Percentiles rank a stretch among this genome's conserved stretches.
Conservation (phyloP, 1,140 invertebrate genomes). For the Zophobas atratus region DNA sequence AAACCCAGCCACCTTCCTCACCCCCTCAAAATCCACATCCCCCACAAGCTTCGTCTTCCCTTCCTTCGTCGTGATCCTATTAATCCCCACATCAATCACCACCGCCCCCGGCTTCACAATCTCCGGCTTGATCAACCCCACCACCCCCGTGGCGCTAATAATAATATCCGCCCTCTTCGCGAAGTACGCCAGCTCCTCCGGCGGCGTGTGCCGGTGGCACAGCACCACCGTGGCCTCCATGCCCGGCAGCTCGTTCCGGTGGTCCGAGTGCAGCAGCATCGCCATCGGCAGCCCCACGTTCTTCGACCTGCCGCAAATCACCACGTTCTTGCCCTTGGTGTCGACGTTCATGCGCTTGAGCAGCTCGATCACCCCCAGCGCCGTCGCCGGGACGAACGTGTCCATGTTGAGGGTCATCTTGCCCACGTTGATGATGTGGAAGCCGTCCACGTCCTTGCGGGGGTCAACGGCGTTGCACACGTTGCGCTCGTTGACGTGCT, state of each 20-base stretch:
- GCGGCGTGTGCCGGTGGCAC: constrained; percentile 89
- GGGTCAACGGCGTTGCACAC: constrained; percentile 86
- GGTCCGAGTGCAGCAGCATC: constrained; percentile 84
- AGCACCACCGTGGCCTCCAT: constrained; percentile 90
- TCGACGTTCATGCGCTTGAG: constrained; percentile 80
- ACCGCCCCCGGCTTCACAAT: constrained; percentile 93
- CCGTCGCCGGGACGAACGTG: constrained; percentile 89
- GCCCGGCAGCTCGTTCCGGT: constrained; percentile 67
- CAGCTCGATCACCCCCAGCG: constrained; percentile 85
- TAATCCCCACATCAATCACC: constrained; percentile 92
- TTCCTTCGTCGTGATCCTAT: constrained; percentile 75
- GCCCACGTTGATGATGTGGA: constrained; percentile 86
- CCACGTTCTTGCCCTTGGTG: constrained; percentile 89
- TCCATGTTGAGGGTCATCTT: constrained; percentile 81
- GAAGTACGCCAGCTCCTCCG: constrained; percentile 78
- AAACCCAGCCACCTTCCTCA: constrained; percentile 82
- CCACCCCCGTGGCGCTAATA: constrained; percentile 85
- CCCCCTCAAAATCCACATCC: constrained; percentile 89
- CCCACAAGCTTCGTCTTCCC: constrained; percentile 86
- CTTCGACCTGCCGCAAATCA: constrained; percentile 90
- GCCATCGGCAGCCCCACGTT: constrained; percentile 92
- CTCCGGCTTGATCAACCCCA: constrained; percentile 84
- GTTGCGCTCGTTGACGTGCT: constrained; percentile 80
- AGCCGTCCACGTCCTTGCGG: constrained; percentile 93
- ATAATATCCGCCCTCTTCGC: constrained; percentile 87